Evolutionary conservation across 2,113 vertebrate species (phyloP), one percentile per base, ranked within the genome.

Genomic region (Mormyrus lacerda): DNA sequence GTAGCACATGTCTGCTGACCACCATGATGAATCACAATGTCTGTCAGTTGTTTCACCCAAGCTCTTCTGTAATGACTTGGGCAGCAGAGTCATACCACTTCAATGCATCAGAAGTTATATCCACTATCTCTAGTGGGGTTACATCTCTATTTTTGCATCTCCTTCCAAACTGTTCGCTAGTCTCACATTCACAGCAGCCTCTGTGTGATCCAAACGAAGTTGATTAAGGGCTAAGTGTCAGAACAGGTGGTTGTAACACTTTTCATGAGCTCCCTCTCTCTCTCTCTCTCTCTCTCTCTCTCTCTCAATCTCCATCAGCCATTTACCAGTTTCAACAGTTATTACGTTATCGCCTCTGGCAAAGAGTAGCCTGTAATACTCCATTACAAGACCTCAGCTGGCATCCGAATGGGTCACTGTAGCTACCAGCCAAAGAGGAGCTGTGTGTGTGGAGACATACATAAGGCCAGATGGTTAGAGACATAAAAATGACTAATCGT

Each of bases 271-370:
- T 55, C 58, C 1, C 9, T 11, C 48, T 50, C 48, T 50, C 48
- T 11, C 48, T 50, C 58, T 10, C 24, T 65, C 58, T 65, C n/a
- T 31, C n/a, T 61, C 24, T 65, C n/a, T 31, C 9, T 69, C n/a
- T 13, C 61, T 31, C 10, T 69, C 61, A 0, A 69, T n/a, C 15
- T 79, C 65, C 35, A 9, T 76, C 45, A 8, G 31, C 69, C 27
- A 31, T 53, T 31, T 83, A 17, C 69, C 88, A 89, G 65, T 27
- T n/a, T 19, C 88, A 89, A 53, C 88, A 82, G 88, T 50, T 48
- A 89, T 83, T 89, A 89, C 42, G 48, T 82, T 42, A 89, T 82
- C 73, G 53, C 73, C 88, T 42, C 69, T 48, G 24, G 73, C 73
- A 83, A 50, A 82, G 17, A 39, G 47, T 45, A 42, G 73, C 51